Conservation (phyloP, 2,797 vertebrate species). For the Brotula barbata region DNA sequence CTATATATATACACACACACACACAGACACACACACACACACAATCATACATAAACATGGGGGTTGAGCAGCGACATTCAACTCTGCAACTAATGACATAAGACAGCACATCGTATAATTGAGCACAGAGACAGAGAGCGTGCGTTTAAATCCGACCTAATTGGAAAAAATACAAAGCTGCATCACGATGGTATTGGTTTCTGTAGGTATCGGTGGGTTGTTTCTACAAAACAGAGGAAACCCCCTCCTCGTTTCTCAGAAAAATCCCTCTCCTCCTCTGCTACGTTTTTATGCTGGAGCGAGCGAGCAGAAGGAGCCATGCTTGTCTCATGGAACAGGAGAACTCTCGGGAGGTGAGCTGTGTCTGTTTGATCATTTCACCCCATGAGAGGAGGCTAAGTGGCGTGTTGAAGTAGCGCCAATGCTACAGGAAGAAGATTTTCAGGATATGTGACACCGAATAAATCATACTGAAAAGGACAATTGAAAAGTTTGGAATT, state of each 20-base stretch:
- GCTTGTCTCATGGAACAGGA: conserved; percentile 54
- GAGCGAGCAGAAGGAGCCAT: conserved; percentile 21
- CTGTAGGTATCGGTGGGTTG: conserved; percentile 2
- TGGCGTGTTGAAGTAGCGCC: conserved; percentile 25
- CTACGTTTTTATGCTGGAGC: conserved; percentile 37
- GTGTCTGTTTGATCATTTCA: conserved; percentile 62
- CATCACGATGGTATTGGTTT: not conserved
- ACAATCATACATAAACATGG: not conserved
- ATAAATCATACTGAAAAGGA: too few species aligned
- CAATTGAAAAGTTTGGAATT: not conserved
- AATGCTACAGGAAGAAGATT: conserved; percentile 32
- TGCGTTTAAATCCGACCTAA: not conserved
- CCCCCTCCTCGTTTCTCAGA: conserved; percentile 21
- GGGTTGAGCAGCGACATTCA: not conserved
- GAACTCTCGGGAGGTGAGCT: conserved; percentile 48
- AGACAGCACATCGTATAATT: not conserved
- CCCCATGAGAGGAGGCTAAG: conserved; percentile 43
- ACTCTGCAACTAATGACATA: not conserved
- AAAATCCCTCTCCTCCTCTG: conserved; percentile 22
- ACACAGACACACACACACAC: conserved; percentile 3
- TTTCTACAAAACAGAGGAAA: conserved; percentile 3
- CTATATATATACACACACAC: not conserved
- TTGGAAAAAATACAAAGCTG: conserved; percentile 5
- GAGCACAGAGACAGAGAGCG: not conserved
- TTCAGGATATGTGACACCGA: conserved; percentile 20